Evolutionary conservation across 2,888 invertebrate genomes (phyloP).

Genomic region (Agonum fuliginosum): DNA sequence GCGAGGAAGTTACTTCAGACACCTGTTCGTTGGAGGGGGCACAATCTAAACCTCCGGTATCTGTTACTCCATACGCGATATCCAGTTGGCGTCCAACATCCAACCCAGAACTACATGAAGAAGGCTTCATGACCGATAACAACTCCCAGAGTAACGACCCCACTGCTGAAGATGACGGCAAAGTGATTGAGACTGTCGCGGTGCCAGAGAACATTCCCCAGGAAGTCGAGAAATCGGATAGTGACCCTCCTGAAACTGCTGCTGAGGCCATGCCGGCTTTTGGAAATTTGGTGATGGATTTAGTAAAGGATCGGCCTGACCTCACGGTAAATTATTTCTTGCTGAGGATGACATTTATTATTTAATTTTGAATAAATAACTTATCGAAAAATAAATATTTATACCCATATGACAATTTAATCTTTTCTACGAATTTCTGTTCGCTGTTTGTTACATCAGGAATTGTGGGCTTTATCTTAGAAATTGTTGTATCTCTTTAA

Average conservation of each 20-base stretch:
- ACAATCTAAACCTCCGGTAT: constrained; percentile 24
- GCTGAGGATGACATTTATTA: too few relatives aligned
- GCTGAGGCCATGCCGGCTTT: constrained; percentile 70
- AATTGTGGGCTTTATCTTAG: neutral
- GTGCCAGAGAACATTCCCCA: neutral
- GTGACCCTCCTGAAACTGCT: constrained; percentile 17
- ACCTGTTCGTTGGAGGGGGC: constrained; percentile 35
- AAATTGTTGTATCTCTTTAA: neutral
- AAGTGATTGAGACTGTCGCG: constrained; percentile 25
- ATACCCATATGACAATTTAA: too few relatives aligned
- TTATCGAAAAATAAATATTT: too few relatives aligned
- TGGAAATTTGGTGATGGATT: constrained; percentile 70
- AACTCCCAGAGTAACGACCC: constrained; percentile 12
- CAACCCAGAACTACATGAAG: constrained; percentile 38
- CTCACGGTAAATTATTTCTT: constrained; percentile 61
- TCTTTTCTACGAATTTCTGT: too few relatives aligned
- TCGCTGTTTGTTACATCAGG: constrained; percentile 14
- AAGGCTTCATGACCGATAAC: constrained; percentile 49
- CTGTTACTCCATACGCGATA: constrained; percentile 53
- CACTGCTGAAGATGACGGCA: constrained; percentile 3
- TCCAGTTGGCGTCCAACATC: constrained; percentile 49
- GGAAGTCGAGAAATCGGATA: constrained; percentile 12
- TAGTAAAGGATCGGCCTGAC: constrained; percentile 60
- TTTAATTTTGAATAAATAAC: too few relatives aligned
- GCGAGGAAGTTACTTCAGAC: constrained; percentile 2